Evolutionary conservation across 2,113 vertebrate genomes (phyloP).

Genomic region (Gopherus evgoodei): DNA sequence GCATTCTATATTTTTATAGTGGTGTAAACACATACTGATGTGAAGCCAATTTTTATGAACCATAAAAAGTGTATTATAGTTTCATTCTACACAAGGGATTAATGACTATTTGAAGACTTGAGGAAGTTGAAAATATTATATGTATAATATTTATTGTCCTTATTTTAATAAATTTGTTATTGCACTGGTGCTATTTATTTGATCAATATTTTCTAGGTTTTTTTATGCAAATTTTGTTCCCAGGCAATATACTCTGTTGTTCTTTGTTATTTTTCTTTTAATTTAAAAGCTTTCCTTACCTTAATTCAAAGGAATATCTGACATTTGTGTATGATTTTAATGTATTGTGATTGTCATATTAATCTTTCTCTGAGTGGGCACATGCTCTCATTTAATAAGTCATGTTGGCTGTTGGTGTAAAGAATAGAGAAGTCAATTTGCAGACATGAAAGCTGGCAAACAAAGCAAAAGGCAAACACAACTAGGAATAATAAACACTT

Average conservation of each 20-base stretch:
- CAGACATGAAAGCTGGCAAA: neutral
- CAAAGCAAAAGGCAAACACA: neutral
- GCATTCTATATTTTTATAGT: neutral
- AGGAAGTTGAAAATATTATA: slow-evolving; percentile 32
- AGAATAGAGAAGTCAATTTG: neutral
- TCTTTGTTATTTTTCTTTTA: slow-evolving; percentile 47
- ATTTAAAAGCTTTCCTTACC: slow-evolving; percentile 52
- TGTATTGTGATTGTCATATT: neutral
- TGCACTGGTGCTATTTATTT: slow-evolving; percentile 59
- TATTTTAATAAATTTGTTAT: slow-evolving; percentile 70
- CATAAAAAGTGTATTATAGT: neutral
- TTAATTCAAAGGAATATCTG: slow-evolving; percentile 47
- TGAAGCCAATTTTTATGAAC: neutral
- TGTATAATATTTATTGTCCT: neutral
- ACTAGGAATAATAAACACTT: neutral
- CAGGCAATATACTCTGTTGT: slow-evolving; percentile 11
- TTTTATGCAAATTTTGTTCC: slow-evolving; percentile 56
- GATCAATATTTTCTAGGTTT: slow-evolving; percentile 52
- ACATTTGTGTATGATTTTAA: neutral
- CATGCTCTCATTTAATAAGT: neutral
- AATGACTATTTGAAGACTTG: slow-evolving; percentile 13
- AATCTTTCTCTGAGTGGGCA: neutral
- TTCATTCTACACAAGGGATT: neutral
- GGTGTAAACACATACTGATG: neutral
- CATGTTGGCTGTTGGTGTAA: neutral